Evolutionary conservation across 2,888 invertebrate species (phyloP), one percentile per base, ranked within the genome.

Genomic region (Bombylius major): DNA sequence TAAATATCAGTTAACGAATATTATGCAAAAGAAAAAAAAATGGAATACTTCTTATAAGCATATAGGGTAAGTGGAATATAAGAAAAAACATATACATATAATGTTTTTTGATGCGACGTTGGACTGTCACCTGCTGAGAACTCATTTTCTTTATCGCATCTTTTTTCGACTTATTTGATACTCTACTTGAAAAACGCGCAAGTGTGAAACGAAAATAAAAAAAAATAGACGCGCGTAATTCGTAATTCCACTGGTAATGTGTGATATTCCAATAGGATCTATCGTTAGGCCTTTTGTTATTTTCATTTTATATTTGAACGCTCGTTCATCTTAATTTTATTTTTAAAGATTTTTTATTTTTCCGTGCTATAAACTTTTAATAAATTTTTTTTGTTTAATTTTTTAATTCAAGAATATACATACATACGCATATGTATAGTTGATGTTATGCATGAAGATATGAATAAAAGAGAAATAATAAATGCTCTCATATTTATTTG

Each of bases 41-140:
- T 13, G 36, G 36, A 36, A 36, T 36, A 36, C 6, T 8, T 8
- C 9, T 8, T 36, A 36, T 36, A n/a, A 52, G 4, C 46, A 31
- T 11, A 14, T 23, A 36, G 32, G 14, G 14, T 13, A 31, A 45
- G 32, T 9, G 32, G 32, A 11, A 14, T 11, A 34, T 31, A 34
- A n/a, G 13, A 23, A 23, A 23, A 23, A 23, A 50, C 48, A 53
- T 32, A 50, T 47, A 33, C 44, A 36, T 3, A 36, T 6, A 3
- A 36, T 36, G 12, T 11, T 42, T 23, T 42, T 42, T 42, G 47
- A 50, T 53, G 52, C 55, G 57, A 59, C 57, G 50, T 51, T 47
- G 54, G 51, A 57, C 11, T 42, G 52, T 57, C 59, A 59, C 59
- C 59, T 59, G 59, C 59, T 59, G 59, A 23, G 57, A 57, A 53